A percentile compares a stretch with the other conserved stretches of the same genome.
These are phyloP conservation scores for Melanostoma mellinum DNA, from an alignment of 2,888 invertebrate species.

Conservation along the genomic window DNA sequence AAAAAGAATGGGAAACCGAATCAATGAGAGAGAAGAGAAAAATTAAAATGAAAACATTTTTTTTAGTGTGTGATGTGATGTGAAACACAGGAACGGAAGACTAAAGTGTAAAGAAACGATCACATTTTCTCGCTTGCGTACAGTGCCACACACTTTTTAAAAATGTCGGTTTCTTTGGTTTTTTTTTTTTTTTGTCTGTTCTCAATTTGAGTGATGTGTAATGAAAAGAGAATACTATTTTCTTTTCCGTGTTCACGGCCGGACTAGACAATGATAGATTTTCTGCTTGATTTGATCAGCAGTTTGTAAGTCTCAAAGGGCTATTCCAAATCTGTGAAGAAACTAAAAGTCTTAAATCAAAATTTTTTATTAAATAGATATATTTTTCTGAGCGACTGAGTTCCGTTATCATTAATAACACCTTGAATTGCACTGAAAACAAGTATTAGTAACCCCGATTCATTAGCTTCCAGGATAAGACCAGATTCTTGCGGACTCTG, in stretches of 20 bases:
- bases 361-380: too few species aligned
- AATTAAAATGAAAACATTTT: conserved; percentile 22
- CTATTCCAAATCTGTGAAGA: too few species aligned
- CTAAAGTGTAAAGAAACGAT: conserved; percentile 37
- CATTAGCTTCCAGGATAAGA: too few species aligned
- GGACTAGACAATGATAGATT: not conserved
- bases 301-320: too few species aligned
- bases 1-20: not conserved
- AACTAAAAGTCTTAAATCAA: too few species aligned
- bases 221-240: conserved; percentile 38
- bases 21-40: not conserved
- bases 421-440: too few species aligned
- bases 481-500: too few species aligned
- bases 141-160: conserved; percentile 13
- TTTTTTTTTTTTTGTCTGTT: not conserved
- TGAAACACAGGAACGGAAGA: conserved; percentile 17
- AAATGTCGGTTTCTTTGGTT: not conserved
- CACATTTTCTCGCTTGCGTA: conserved; percentile 35
- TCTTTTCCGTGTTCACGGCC: conserved; percentile 21
- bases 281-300: too few species aligned
- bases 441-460: too few species aligned
- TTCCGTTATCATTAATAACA: too few species aligned
- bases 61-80: conserved; percentile 9
- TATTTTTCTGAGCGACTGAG: too few species aligned
- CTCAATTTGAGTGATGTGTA: conserved; percentile 44